phyloP scores from a whole-genome alignment of 1,140 invertebrate species.

The Drosophila grimshawi region DNA sequence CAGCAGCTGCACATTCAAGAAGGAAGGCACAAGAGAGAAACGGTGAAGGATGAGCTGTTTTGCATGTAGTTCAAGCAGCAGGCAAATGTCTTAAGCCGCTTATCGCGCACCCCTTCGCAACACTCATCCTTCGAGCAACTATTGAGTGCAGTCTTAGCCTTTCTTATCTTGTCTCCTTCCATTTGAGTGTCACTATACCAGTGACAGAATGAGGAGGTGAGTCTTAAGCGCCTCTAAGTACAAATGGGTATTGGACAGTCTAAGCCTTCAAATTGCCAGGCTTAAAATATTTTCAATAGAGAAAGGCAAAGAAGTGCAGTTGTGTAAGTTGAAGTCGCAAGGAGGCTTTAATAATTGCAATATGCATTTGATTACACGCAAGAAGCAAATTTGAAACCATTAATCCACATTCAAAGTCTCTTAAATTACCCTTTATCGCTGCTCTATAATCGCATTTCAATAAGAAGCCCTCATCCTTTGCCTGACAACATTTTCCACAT shows the following conservation, averaged over 20 bases:
- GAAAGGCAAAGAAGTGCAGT: not conserved
- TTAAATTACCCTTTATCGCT: not conserved
- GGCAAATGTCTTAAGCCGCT: constrained; percentile 50
- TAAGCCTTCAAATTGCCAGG: constrained; percentile 22
- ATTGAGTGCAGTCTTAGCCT: constrained; percentile 42
- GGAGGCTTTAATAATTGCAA: constrained; percentile 3
- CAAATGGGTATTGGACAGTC: constrained; percentile 20
- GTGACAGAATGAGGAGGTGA: constrained; percentile 5
- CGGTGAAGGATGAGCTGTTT: not conserved
- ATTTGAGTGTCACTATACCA: constrained; percentile 48
- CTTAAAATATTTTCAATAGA: constrained; percentile 16
- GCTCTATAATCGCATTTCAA: not conserved
- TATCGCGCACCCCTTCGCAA: constrained; percentile 21
- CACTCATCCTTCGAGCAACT: constrained; percentile 10
- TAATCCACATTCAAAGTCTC: not conserved
- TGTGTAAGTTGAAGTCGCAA: not conserved
- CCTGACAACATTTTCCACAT: constrained; percentile 8
- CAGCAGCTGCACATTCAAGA: constrained; percentile 18
- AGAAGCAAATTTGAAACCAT: not conserved
- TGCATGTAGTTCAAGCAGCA: constrained; percentile 20
- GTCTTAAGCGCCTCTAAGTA: constrained; percentile 20
- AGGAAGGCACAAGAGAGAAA: not conserved
- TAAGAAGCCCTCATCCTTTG: not conserved
- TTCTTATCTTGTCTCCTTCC: constrained; percentile 48
- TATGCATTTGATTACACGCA: no score